Evolutionary conservation across 2,888 invertebrate genomes (phyloP).

Genomic region (Pheosia tremula): DNA sequence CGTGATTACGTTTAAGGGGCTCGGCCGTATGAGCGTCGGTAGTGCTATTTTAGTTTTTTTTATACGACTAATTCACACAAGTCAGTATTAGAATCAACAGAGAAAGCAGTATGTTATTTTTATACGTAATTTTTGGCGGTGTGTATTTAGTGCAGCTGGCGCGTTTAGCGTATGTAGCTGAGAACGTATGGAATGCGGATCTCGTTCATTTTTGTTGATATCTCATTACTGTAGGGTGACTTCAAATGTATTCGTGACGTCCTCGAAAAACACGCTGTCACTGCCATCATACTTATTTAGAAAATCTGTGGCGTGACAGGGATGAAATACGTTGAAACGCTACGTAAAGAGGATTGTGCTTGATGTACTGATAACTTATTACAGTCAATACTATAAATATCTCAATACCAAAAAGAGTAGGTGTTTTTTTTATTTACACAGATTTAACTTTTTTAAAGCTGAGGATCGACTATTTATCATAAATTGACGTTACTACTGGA

Average conservation of each 20-base stretch:
- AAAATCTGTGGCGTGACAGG: too few relatives aligned
- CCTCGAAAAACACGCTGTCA: too few relatives aligned
- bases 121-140: slow-evolving; percentile 5
- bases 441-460: too few relatives aligned
- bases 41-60: slow-evolving; percentile 28
- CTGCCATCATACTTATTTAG: too few relatives aligned
- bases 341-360: too few relatives aligned
- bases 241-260: too few relatives aligned
- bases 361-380: not conserved
- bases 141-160: not conserved
- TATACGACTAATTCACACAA: not conserved
- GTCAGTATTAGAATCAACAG: slow-evolving; percentile 2
- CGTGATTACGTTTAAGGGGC: slow-evolving; percentile 53
- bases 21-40: slow-evolving; percentile 37
- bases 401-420: too few relatives aligned
- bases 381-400: not conserved
- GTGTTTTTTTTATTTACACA: too few relatives aligned
- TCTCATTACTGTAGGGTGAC: not conserved
- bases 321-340: too few relatives aligned
- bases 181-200: not conserved
- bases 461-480: too few relatives aligned
- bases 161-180: not conserved
- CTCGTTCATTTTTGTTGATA: not conserved
- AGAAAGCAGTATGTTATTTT: slow-evolving; percentile 7
- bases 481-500: too few relatives aligned